Conservation (phyloP, 2,888 invertebrate genomes). For the Tipula lateralis region DNA sequence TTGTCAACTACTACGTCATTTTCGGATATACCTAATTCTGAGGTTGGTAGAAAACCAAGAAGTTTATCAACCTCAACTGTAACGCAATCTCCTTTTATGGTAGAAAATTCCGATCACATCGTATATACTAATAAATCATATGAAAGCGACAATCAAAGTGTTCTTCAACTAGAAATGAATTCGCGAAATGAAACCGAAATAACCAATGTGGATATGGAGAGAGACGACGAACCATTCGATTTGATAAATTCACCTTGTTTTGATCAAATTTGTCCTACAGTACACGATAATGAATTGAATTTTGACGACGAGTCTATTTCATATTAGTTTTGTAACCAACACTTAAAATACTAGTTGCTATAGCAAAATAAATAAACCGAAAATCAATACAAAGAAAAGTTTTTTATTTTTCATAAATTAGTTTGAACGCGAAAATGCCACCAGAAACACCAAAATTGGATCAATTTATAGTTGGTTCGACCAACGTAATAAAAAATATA, state of each 20-base stretch:
- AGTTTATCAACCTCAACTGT: background rate
- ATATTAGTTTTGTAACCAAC: background rate
- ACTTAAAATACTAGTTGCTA: background rate
- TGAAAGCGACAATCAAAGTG: no score
- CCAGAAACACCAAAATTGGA: constrained; percentile 29
- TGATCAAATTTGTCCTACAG: background rate
- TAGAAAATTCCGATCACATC: no score
- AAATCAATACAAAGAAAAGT: background rate
- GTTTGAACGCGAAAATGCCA: background rate
- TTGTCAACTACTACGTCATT: background rate
- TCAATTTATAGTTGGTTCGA: constrained; percentile 32
- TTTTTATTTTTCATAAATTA: background rate
- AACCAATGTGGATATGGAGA: no score
- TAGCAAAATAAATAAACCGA: background rate
- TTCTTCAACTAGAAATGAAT: no score
- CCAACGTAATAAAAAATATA: constrained; percentile 54
- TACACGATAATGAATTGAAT: background rate
- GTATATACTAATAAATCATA: no score
- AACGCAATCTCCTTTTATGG: no score
- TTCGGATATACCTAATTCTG: background rate
- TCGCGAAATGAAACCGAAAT: no score
- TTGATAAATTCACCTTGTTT: no score
- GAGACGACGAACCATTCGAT: no score
- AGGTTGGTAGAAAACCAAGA: background rate
- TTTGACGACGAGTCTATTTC: background rate